Percentiles rank a stretch among this genome's conserved stretches.
phyloP scores from a whole-genome alignment of 2,113 vertebrate species.

The Lampris megalopsis region DNA sequence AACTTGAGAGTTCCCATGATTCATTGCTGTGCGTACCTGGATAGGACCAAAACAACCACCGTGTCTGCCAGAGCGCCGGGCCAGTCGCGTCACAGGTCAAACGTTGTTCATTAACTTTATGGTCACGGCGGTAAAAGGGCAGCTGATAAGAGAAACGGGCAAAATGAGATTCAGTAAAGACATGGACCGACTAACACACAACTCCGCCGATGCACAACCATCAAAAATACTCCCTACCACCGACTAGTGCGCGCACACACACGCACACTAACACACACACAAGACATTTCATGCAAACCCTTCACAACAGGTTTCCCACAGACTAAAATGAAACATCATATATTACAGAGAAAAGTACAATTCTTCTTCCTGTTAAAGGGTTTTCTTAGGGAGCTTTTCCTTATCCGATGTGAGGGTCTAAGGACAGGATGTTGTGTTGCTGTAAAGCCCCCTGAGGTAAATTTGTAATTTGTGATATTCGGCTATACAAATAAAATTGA shows the following conservation, averaged over 20 bases:
- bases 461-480: too few species aligned
- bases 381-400: background rate
- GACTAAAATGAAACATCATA: slow-evolving; percentile 9
- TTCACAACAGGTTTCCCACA: background rate
- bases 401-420: too few species aligned
- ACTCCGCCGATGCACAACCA: background rate
- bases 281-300: background rate
- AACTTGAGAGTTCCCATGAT: slow-evolving; percentile 24
- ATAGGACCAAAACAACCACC: background rate
- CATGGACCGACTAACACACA: background rate
- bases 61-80: background rate
- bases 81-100: background rate
- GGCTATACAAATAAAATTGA: too few species aligned
- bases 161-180: background rate
- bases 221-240: background rate
- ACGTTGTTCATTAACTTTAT: slow-evolving; percentile 50
- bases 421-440: too few species aligned
- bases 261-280: background rate
- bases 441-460: too few species aligned
- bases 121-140: slow-evolving; percentile 16
- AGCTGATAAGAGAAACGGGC: slow-evolving; percentile 33
- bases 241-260: background rate
- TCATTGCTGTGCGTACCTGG: background rate
- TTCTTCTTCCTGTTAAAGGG: slow-evolving; percentile 22
- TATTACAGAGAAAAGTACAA: slow-evolving; percentile 1